Conservation (phyloP, 2,113 vertebrate genomes). For the Protobothrops flavoviridis region DNA sequence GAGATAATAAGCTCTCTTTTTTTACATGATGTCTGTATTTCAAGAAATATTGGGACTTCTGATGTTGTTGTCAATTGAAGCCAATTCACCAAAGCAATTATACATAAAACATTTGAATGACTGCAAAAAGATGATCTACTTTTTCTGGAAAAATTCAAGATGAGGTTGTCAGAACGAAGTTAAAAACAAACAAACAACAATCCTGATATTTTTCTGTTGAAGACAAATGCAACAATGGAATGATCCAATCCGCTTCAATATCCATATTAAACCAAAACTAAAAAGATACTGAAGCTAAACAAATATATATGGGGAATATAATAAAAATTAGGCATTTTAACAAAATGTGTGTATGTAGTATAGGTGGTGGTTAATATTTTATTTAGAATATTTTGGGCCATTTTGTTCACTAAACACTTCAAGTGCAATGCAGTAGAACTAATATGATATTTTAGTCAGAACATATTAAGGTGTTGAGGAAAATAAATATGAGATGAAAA, state of each 20-base stretch:
- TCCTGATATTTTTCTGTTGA: background rate
- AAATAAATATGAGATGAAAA: background rate
- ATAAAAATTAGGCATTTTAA: background rate
- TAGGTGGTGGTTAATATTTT: background rate
- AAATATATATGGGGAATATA: background rate
- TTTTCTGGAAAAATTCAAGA: background rate
- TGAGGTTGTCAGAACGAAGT: background rate
- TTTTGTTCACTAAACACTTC: background rate
- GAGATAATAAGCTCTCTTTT: slow-evolving; percentile 60
- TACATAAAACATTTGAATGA: background rate
- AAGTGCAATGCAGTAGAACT: background rate
- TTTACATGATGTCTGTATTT: slow-evolving; percentile 29
- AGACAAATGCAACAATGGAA: slow-evolving; percentile 19
- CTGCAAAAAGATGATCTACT: background rate
- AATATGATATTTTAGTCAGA: background rate
- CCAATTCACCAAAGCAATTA: slow-evolving; percentile 41
- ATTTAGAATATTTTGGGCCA: background rate
- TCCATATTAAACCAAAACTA: background rate
- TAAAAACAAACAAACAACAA: background rate
- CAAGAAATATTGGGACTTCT: background rate
- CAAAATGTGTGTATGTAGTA: background rate
- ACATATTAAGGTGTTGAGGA: background rate
- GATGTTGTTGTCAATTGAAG: background rate
- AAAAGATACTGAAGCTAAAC: background rate
- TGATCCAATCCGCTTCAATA: background rate